Percentiles rank a stretch among this genome's conserved stretches.
Conservation (phyloP, 1,140 invertebrate genomes). For the Papilio aristodemus region DNA sequence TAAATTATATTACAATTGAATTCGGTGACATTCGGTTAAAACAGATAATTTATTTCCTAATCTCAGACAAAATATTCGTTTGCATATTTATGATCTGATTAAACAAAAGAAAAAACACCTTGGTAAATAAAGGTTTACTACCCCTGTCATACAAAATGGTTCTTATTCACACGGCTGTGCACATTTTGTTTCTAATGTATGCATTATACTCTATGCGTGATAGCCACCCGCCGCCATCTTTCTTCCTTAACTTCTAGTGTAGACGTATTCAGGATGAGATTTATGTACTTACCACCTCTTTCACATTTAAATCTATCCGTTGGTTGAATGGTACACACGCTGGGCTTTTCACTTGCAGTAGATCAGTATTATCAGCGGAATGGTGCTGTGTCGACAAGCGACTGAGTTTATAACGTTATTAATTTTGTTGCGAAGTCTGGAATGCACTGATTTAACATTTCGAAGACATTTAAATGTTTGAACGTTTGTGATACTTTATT, state of each 20-base stretch:
- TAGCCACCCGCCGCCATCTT: neutral
- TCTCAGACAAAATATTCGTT: too few relatives aligned
- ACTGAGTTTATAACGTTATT: neutral
- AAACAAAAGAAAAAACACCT: too few relatives aligned
- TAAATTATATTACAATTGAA: too few relatives aligned
- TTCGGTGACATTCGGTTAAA: too few relatives aligned
- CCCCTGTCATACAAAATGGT: too few relatives aligned
- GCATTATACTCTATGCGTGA: neutral
- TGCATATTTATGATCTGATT: too few relatives aligned
- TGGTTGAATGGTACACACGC: neutral
- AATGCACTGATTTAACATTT: neutral
- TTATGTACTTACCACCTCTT: slow-evolving; percentile 20
- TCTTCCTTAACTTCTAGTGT: slow-evolving; percentile 19
- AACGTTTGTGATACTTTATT: neutral
- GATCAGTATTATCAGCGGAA: slow-evolving; percentile 5
- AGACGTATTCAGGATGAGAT: slow-evolving; percentile 15
- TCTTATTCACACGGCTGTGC: neutral
- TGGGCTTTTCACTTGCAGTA: neutral
- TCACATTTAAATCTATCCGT: slow-evolving; percentile 4
- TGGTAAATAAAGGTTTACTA: too few relatives aligned
- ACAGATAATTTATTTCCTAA: too few relatives aligned
- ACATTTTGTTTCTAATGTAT: slow-evolving; percentile 13
- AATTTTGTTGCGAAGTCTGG: neutral
- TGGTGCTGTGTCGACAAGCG: neutral
- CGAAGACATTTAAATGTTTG: neutral